phyloP scores from a whole-genome alignment of 2,888 invertebrate genomes.

The Pecten maximus region DNA sequence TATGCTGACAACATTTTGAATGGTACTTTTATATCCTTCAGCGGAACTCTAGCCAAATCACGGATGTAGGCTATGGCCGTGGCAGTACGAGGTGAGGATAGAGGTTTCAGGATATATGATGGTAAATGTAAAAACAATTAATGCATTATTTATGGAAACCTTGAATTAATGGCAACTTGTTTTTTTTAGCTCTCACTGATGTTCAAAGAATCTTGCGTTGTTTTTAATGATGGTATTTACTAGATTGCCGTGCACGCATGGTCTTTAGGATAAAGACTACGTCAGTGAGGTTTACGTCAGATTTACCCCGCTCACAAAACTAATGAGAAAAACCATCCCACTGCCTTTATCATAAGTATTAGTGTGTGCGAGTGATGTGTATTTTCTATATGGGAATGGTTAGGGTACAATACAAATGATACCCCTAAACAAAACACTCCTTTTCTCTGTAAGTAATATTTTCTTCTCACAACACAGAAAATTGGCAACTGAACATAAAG shows the following conservation, averaged over 20 bases:
- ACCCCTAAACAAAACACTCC: not conserved
- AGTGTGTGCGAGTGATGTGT: not conserved
- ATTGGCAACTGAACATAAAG: not conserved
- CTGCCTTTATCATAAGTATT: not conserved
- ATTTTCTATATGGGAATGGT: not conserved
- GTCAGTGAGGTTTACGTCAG: slow-evolving; percentile 22
- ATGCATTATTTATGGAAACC: slow-evolving; percentile 15
- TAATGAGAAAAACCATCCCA: slow-evolving; percentile 24
- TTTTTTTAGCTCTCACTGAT: slow-evolving; percentile 5
- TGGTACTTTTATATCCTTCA: not conserved
- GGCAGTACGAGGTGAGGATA: not conserved
- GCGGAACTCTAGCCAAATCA: not conserved
- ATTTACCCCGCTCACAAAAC: not conserved
- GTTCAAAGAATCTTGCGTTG: slow-evolving; percentile 2
- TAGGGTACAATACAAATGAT: not conserved
- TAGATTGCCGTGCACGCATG: slow-evolving; percentile 24
- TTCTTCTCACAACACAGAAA: slow-evolving; percentile 4
- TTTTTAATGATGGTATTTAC: slow-evolving; percentile 30
- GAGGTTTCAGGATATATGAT: not conserved
- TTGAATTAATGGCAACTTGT: slow-evolving; percentile 14
- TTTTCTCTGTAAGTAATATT: not conserved
- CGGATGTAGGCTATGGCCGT: not conserved
- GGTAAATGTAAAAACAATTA: slow-evolving; percentile 23
- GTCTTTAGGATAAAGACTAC: not conserved
- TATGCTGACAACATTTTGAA: not conserved